Conservation (phyloP, 2,113 vertebrate genomes). For the Eleginops maclovinus region DNA sequence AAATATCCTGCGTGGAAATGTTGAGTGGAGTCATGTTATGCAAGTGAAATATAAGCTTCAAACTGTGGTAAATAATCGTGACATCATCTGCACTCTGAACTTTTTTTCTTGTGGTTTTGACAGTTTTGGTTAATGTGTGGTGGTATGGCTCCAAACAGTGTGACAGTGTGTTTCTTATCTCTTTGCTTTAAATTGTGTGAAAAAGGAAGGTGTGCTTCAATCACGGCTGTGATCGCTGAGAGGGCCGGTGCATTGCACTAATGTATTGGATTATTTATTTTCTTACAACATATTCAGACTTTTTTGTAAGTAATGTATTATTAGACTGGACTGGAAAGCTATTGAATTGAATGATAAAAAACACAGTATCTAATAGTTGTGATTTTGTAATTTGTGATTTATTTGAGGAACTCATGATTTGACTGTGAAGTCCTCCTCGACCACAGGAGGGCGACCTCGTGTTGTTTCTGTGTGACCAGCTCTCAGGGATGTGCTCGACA, state of each 20-base stretch:
- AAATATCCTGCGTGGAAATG: slow-evolving; percentile 67
- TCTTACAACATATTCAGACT: slow-evolving; percentile 74
- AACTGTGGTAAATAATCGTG: slow-evolving; percentile 69
- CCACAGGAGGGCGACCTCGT: slow-evolving; percentile 65
- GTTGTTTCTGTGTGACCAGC: slow-evolving; percentile 71
- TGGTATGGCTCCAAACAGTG: slow-evolving; percentile 58
- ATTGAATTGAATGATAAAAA: slow-evolving; percentile 26
- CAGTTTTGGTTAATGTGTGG: slow-evolving; percentile 60
- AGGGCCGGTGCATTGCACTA: slow-evolving; percentile 59
- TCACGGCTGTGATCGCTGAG: slow-evolving; percentile 28
- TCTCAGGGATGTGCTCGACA: slow-evolving; percentile 78
- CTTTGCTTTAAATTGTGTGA: slow-evolving; percentile 58
- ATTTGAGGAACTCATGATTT: slow-evolving; percentile 43
- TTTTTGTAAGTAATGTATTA: slow-evolving; percentile 73
- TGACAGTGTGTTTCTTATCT: slow-evolving; percentile 48
- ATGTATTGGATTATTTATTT: slow-evolving; percentile 80
- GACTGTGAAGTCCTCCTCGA: slow-evolving; percentile 66
- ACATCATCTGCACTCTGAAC: slow-evolving; percentile 65
- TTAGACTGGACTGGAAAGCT: slow-evolving; percentile 34
- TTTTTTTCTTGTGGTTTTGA: slow-evolving; percentile 46
- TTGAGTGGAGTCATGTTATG: slow-evolving; percentile 69
- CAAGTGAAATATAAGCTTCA: slow-evolving; percentile 71
- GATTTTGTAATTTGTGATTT: slow-evolving; percentile 53
- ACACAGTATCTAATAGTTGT: slow-evolving; percentile 44
- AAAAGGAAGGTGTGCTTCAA: slow-evolving; percentile 36